These are phyloP conservation scores for Oncopodura yosiiana DNA, from an alignment of 1,140 invertebrate genomes.

Conservation along the genomic window DNA sequence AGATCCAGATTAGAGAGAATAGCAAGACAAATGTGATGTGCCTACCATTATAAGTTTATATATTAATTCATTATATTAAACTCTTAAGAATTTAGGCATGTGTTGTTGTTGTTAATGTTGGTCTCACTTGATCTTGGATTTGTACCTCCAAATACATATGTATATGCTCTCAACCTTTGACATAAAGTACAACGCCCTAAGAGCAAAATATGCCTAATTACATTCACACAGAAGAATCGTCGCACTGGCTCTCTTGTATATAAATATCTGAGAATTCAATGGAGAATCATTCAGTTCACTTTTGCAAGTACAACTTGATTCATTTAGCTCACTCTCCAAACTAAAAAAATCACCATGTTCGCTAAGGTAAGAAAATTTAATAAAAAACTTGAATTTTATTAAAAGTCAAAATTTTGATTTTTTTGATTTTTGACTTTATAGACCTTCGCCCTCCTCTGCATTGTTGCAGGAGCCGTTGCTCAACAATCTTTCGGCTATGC, in stretches of 20 bases:
- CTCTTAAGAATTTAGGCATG: no score
- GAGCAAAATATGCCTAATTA: not conserved
- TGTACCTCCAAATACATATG: no score
- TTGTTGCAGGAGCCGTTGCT: slow-evolving; percentile 8
- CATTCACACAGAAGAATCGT: not conserved
- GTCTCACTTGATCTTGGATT: no score
- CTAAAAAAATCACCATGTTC: slow-evolving; percentile 22
- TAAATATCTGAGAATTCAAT: slow-evolving; percentile 8
- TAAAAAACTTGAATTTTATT: not conserved
- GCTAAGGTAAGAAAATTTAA: slow-evolving; percentile 17
- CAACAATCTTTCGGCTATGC: no score
- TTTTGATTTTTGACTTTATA: not conserved
- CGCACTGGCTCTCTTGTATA: no score
- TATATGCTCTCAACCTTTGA: not conserved
- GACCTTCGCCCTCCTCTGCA: slow-evolving; percentile 11
- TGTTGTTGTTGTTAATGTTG: no score
- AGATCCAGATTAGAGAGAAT: no score
- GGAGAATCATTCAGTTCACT: slow-evolving; percentile 23
- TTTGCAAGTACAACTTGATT: not conserved
- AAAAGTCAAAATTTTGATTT: not conserved
- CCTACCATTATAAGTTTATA: no score
- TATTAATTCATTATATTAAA: no score
- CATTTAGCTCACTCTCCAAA: slow-evolving; percentile 7
- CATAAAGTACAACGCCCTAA: not conserved
- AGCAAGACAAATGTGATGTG: no score